phyloP scores from a whole-genome alignment of 2,113 vertebrate genomes.

The Sturnus vulgaris region DNA sequence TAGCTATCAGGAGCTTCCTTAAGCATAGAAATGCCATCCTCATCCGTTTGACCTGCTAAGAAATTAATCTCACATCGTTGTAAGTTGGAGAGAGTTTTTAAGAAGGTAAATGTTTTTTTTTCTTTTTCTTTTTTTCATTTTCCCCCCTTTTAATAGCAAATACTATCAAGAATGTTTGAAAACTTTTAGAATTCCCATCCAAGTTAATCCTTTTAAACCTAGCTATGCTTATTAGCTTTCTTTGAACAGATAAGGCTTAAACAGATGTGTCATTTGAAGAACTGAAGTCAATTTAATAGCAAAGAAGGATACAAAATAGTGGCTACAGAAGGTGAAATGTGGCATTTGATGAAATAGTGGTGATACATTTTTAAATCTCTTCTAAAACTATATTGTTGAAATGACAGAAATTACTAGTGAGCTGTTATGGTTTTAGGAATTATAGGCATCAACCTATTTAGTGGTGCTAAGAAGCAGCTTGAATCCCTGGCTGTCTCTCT shows the following conservation, averaged over 20 bases:
- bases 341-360: slow-evolving; percentile 72
- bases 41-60: slow-evolving; percentile 29
- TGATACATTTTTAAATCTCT: slow-evolving; percentile 72
- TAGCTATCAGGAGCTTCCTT: slow-evolving; percentile 22
- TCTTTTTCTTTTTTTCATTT: neutral
- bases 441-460: slow-evolving; percentile 74
- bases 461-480: slow-evolving; percentile 66
- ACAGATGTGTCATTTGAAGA: slow-evolving; percentile 72
- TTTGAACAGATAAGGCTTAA: slow-evolving; percentile 74
- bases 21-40: slow-evolving; percentile 26
- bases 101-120: slow-evolving; percentile 45
- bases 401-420: slow-evolving; percentile 73
- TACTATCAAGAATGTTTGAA: slow-evolving; percentile 65
- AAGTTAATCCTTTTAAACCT: slow-evolving; percentile 74
- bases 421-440: slow-evolving; percentile 73
- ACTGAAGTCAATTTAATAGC: slow-evolving; percentile 69
- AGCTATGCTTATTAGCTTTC: slow-evolving; percentile 73
- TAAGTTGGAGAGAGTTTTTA: slow-evolving; percentile 54
- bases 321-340: slow-evolving; percentile 71
- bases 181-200: slow-evolving; percentile 71
- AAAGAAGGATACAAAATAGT: slow-evolving; percentile 69
- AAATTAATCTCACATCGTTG: slow-evolving; percentile 38
- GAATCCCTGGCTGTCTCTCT: slow-evolving; percentile 69
- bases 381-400: slow-evolving; percentile 71
- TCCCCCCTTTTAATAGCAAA: slow-evolving; percentile 37